Percentiles rank a stretch among this genome's conserved stretches.
Evolutionary conservation across 1,140 invertebrate species (phyloP).

Genomic region (Cydia strobilella): DNA sequence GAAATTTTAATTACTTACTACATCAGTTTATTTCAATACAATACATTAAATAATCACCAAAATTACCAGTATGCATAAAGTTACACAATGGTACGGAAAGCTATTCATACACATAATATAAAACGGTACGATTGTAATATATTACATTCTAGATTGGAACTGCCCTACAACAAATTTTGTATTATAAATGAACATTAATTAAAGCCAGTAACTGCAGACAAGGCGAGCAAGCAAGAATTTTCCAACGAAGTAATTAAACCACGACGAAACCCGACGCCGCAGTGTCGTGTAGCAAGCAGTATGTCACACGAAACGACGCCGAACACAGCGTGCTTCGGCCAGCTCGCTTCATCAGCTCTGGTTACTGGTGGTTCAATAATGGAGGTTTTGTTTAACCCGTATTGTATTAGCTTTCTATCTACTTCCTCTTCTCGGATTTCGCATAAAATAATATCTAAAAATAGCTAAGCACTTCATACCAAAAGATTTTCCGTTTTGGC

Average conservation of each 20-base stretch:
- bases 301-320: slow-evolving; percentile 58
- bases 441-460: background rate
- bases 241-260: slow-evolving; percentile 60
- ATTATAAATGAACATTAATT: background rate
- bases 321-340: slow-evolving; percentile 29
- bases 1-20: background rate
- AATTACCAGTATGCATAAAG: no score
- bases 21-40: background rate
- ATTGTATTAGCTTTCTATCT: slow-evolving; percentile 43
- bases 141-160: no score
- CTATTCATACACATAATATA: no score
- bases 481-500: no score
- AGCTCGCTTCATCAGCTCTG: slow-evolving; percentile 42
- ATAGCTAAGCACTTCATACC: no score
- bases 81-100: no score
- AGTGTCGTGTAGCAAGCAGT: slow-evolving; percentile 57
- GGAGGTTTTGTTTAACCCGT: slow-evolving; percentile 44
- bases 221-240: slow-evolving; percentile 47
- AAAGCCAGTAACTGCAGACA: background rate
- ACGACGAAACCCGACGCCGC: slow-evolving; percentile 55
- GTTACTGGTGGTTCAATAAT: slow-evolving; percentile 56
- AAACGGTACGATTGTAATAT: no score
- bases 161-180: no score
- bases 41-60: no score
- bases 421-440: slow-evolving; percentile 37